Evolutionary conservation across 2,113 vertebrate species (phyloP).

Genomic region (Mormyrus iriodes): DNA sequence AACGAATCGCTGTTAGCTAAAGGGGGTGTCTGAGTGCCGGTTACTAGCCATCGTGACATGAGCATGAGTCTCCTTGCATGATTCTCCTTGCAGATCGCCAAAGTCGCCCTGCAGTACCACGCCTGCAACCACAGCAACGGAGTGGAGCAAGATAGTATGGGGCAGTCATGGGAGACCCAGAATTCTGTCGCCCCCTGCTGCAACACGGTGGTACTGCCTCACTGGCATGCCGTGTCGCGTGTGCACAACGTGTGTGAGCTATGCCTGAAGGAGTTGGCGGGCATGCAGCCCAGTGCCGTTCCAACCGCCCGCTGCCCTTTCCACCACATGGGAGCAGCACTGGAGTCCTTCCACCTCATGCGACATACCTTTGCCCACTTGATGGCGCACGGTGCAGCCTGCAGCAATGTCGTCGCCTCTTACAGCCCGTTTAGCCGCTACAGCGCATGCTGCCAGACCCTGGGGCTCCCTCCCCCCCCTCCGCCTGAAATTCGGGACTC

Average conservation of each 20-base stretch:
- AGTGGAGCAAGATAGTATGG: conserved; percentile 11
- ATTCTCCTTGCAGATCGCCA: conserved; percentile 65
- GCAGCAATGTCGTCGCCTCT: conserved; percentile 70
- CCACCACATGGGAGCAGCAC: conserved; percentile 59
- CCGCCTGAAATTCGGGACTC: conserved; percentile 34
- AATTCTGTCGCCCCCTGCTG: conserved; percentile 62
- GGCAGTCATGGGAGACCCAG: conserved; percentile 5
- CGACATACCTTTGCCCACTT: conserved; percentile 58
- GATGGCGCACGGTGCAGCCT: conserved; percentile 55
- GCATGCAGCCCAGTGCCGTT: conserved; percentile 48
- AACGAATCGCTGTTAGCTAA: neutral
- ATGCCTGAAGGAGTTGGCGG: conserved; percentile 62
- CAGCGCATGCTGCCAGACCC: conserved; percentile 81
- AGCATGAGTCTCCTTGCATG: neutral
- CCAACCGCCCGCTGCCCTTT: conserved; percentile 57
- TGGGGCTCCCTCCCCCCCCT: conserved; percentile 36
- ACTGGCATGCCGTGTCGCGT: conserved; percentile 57
- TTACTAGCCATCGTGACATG: neutral
- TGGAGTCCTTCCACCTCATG: conserved; percentile 74
- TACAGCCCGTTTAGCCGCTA: conserved; percentile 79
- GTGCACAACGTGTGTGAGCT: conserved; percentile 77
- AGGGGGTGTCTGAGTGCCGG: neutral
- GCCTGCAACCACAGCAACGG: conserved; percentile 59
- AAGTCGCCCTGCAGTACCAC: conserved; percentile 83
- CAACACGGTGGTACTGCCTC: conserved; percentile 68